Conservation (phyloP, 2,113 vertebrate species). For the Pleuronectes platessa region DNA sequence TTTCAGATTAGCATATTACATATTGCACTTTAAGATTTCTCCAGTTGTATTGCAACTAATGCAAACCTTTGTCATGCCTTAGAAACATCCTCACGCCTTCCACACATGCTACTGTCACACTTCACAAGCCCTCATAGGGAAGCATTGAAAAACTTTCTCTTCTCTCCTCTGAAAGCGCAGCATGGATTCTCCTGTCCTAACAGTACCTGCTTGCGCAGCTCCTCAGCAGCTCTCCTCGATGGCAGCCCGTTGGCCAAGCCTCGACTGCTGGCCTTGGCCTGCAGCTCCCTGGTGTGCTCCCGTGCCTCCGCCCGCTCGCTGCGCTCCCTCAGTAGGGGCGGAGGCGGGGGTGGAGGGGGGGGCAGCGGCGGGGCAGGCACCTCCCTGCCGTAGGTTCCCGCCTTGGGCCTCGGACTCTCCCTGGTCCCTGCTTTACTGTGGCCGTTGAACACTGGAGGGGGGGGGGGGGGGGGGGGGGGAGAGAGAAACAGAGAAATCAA, state of each 20-base stretch:
- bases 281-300: conserved; percentile 82
- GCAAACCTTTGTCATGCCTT: background rate
- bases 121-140: background rate
- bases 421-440: conserved; percentile 86
- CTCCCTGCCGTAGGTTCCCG: conserved; percentile 61
- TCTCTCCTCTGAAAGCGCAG: background rate
- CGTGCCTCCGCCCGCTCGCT: conserved; percentile 88
- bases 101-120: background rate
- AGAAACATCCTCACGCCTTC: background rate
- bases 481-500: background rate
- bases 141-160: background rate
- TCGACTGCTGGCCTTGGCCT: conserved; percentile 84
- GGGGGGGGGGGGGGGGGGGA: background rate
- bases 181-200: background rate
- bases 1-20: conserved; percentile 12
- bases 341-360: conserved; percentile 73
- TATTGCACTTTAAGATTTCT: background rate
- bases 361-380: conserved; percentile 66
- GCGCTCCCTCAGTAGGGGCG: conserved; percentile 89
- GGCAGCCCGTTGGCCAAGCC: conserved; percentile 85
- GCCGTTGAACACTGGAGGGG: conserved; percentile 89
- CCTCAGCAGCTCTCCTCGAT: conserved; percentile 90
- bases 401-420: conserved; percentile 79
- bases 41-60: background rate
- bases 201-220: conserved; percentile 92